Conservation (phyloP, 2,113 vertebrate species). For the Myrmecobius fasciatus region DNA sequence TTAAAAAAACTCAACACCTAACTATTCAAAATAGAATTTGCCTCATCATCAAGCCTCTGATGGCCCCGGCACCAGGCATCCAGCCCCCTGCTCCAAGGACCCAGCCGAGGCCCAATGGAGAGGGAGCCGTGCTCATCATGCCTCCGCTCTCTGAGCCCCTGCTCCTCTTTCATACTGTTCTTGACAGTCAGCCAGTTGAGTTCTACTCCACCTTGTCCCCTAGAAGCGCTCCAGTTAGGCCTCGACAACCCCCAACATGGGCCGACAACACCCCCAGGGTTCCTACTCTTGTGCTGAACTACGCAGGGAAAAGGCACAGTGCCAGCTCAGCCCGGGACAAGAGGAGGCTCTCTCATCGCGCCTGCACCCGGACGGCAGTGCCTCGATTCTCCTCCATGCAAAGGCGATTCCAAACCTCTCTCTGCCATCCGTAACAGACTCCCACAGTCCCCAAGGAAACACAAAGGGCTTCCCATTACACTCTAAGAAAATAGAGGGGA, state of each 20-base stretch:
- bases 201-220: not conserved
- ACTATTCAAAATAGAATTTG: not conserved
- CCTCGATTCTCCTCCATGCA: too few relatives aligned
- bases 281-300: not conserved
- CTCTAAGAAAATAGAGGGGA: not conserved
- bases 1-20: not conserved
- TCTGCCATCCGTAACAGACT: not conserved
- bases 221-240: not conserved
- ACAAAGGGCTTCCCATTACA: not conserved
- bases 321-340: not conserved
- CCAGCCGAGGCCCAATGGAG: not conserved
- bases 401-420: not conserved
- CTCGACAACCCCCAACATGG: not conserved
- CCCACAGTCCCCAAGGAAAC: not conserved
- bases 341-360: too few relatives aligned
- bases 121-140: not conserved
- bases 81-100: not conserved
- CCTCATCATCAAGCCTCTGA: not conserved
- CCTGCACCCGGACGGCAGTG: too few relatives aligned
- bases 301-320: not conserved
- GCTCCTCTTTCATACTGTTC: too few relatives aligned
- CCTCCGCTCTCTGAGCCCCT: too few relatives aligned
- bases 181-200: not conserved
- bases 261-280: not conserved
- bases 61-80: not conserved